Conservation (phyloP, 2,113 vertebrate genomes). For the Candoia aspera region DNA sequence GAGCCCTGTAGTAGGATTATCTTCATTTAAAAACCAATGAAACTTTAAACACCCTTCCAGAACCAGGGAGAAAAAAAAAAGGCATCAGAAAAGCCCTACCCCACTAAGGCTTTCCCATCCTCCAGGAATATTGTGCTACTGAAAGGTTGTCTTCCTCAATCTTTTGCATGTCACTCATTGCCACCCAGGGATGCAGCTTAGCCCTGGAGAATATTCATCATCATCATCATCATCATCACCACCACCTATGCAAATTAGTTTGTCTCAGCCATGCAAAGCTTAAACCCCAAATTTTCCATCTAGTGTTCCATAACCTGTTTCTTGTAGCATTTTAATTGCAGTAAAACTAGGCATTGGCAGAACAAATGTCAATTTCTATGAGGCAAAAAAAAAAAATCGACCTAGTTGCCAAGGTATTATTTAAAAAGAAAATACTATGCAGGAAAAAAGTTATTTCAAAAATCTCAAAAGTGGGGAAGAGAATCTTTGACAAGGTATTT, state of each 20-base stretch:
- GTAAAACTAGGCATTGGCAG: neutral
- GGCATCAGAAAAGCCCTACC: neutral
- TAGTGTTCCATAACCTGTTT: neutral
- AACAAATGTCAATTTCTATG: neutral
- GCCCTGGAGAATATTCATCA: neutral
- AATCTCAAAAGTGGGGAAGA: neutral
- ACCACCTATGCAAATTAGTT: neutral
- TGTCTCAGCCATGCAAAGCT: neutral
- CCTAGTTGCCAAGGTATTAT: constrained; percentile 28
- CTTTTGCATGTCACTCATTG: neutral
- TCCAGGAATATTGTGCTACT: neutral
- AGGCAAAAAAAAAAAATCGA: neutral
- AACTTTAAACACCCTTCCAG: neutral
- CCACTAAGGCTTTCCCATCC: neutral
- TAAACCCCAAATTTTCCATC: neutral
- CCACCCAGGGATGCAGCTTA: neutral
- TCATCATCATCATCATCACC: neutral
- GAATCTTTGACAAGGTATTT: constrained; percentile 10
- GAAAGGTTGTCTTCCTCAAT: neutral
- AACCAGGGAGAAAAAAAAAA: neutral
- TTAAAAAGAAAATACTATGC: constrained; percentile 19
- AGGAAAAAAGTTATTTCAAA: constrained; percentile 4
- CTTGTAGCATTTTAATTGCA: neutral
- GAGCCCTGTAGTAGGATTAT: neutral
- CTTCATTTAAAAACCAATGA: neutral